Base-by-base conservation (phyloP, 2,113 vertebrate species). In the Dunckerocampus dactyliophorus region DNA sequence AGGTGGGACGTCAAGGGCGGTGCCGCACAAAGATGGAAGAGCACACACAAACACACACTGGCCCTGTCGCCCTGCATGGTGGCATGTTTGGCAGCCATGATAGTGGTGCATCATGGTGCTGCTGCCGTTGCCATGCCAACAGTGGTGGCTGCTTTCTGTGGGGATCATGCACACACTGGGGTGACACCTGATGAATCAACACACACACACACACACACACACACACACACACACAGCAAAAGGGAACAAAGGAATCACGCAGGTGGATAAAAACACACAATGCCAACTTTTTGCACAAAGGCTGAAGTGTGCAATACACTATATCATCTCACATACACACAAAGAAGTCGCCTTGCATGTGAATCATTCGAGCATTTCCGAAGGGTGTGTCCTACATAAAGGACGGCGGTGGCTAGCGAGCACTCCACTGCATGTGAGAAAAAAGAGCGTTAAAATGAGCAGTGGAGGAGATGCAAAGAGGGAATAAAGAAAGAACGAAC, bases 121-220 rank as follows among this genome's bases (percentile, higher is more conserved):
- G 85, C 82, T 82, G 74, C 85, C 64, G 87, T 92, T 77, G 52
- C 85, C 87, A 92, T 91, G 89, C 81, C 89, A 89, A 91, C 90
- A 49, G 79, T 24, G 69, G 83, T 67, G 45, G 82, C 82, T 79
- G 83, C 79, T 79, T 83, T 77, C 81, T 73, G 84, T 53, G 52
- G 76, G 80, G 79, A 87, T 71, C 77, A 84, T 64, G 77, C 76
- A 74, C 50, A 37, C 74, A 66, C n/a, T 2, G n/a, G 71, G 80
- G 80, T 80, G 81, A 86, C 87, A 88, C 87, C 87, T 89, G 89
- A 88, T 75, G 62, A 79, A 75, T 62, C 58, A 50, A 49, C 10
- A 20, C 62, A 22, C 59, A 22, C 37, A 43, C 46, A 50, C 53
- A 62, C 20, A 45, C 67, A 72, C 59, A 22, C 37, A 21, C 15